Percentiles rank a stretch among this genome's conserved stretches.
Conservation (phyloP, 2,113 vertebrate species). For the Butastur rufipennis region DNA sequence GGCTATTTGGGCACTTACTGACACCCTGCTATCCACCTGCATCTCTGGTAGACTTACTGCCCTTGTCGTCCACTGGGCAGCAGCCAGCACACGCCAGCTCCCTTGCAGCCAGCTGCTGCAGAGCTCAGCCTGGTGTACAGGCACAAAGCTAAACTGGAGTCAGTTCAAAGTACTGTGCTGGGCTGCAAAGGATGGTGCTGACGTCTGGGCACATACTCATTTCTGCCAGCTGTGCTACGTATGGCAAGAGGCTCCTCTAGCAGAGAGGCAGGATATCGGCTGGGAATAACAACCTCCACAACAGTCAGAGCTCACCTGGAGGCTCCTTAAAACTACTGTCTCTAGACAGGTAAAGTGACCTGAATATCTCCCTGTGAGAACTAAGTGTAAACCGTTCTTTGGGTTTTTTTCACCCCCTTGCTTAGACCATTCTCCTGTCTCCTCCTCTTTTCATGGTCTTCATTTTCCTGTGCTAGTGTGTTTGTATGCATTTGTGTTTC, state of each 20-base stretch:
- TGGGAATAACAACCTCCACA: neutral
- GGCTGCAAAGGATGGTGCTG: neutral
- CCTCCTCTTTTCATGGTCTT: neutral
- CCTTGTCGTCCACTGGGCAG: neutral
- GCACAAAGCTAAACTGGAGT: neutral
- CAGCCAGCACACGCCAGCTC: neutral
- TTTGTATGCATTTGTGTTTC: neutral
- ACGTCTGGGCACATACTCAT: neutral
- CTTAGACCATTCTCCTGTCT: neutral
- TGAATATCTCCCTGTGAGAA: neutral
- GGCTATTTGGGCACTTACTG: neutral
- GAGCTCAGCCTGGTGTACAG: neutral
- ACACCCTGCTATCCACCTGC: neutral
- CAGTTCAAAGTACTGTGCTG: neutral
- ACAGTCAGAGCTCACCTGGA: neutral
- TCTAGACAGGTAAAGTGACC: neutral
- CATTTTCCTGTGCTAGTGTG: neutral
- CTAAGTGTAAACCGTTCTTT: neutral
- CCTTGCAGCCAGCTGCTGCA: neutral
- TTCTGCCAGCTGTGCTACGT: neutral
- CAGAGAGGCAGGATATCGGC: neutral
- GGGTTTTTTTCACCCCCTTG: neutral
- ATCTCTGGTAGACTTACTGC: neutral
- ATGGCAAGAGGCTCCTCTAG: neutral
- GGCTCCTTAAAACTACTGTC: neutral